Conservation (phyloP, 2,888 invertebrate species). For the Bellardia pandia region DNA sequence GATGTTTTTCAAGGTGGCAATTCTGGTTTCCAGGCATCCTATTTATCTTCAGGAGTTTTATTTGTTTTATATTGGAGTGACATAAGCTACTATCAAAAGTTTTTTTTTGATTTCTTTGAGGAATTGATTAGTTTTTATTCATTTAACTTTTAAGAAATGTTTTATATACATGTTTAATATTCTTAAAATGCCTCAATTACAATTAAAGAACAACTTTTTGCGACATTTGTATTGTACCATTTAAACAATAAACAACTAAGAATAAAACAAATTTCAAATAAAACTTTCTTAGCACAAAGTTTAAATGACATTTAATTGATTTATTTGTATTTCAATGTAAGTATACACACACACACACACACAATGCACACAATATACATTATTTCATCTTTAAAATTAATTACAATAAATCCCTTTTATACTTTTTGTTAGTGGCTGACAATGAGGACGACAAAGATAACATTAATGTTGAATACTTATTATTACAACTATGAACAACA, state of each 20-base stretch:
- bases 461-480: constrained; percentile 20
- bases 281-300: neutral
- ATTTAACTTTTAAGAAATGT: too few species aligned
- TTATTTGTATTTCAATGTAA: neutral
- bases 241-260: neutral
- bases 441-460: constrained; percentile 8
- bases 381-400: constrained; percentile 33
- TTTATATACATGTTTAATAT: neutral
- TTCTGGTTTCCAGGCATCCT: too few species aligned
- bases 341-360: too few species aligned
- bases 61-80: too few species aligned
- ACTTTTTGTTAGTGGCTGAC: constrained; percentile 19
- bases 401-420: constrained; percentile 41
- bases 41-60: too few species aligned
- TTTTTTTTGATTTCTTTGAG: too few species aligned
- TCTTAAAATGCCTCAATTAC: neutral
- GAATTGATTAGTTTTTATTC: too few species aligned
- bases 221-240: neutral
- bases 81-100: too few species aligned
- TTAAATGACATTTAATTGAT: constrained; percentile 19
- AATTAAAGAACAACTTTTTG: neutral
- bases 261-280: neutral
- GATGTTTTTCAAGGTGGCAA: too few species aligned
- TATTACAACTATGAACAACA: neutral
- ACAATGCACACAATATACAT: neutral